Evolutionary conservation across 2,113 vertebrate species (phyloP).

Genomic region (Hymenochirus boettgeri): DNA sequence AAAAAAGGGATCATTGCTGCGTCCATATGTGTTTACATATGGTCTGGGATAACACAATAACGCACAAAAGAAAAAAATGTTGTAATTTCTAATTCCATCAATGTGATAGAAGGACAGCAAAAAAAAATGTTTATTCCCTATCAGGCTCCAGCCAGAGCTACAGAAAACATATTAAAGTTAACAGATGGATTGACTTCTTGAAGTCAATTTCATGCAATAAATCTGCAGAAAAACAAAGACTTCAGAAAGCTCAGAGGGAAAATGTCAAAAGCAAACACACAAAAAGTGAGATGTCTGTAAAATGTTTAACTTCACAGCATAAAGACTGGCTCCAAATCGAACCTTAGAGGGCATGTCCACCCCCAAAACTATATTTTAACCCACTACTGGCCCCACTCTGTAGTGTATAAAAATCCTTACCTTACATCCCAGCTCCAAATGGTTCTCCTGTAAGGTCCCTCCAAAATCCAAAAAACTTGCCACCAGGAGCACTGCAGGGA

Average conservation of each 20-base stretch:
- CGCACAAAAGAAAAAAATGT: too few relatives aligned
- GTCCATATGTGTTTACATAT: too few relatives aligned
- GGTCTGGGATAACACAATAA: too few relatives aligned
- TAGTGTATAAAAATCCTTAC: too few relatives aligned
- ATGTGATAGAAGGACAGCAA: slow-evolving; percentile 18
- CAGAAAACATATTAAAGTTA: slow-evolving; percentile 20
- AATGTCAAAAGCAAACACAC: slow-evolving; percentile 34
- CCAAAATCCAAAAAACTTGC: too few relatives aligned
- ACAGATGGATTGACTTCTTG: slow-evolving; percentile 33
- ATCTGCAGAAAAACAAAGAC: slow-evolving; percentile 31
- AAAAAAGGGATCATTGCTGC: too few relatives aligned
- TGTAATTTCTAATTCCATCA: not conserved
- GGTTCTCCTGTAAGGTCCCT: too few relatives aligned
- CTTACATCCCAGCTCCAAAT: too few relatives aligned
- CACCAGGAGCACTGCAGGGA: too few relatives aligned
- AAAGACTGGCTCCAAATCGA: not conserved
- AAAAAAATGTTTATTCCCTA: slow-evolving; percentile 34
- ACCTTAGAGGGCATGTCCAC: not conserved
- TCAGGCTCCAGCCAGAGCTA: slow-evolving; percentile 28
- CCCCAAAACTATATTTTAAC: too few relatives aligned
- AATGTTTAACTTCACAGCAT: slow-evolving; percentile 2
- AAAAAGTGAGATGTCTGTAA: slow-evolving; percentile 33
- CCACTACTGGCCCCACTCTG: too few relatives aligned
- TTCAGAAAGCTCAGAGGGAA: slow-evolving; percentile 18
- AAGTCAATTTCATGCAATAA: slow-evolving; percentile 40